Conservation (phyloP, 2,888 invertebrate species). For the Ophion ellenae region DNA sequence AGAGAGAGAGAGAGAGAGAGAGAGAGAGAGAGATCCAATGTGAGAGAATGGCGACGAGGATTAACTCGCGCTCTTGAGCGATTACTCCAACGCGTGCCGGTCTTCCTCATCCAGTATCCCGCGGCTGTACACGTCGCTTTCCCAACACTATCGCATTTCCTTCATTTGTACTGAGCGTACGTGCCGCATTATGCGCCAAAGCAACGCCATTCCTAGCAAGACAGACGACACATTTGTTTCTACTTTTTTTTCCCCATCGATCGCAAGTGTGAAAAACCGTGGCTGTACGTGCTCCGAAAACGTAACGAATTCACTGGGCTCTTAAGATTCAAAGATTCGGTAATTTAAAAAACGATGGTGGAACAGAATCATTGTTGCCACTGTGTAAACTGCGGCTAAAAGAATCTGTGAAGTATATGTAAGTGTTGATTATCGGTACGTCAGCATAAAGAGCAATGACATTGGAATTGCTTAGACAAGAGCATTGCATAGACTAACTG, state of each 20-base stretch:
- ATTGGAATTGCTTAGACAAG: too few species aligned
- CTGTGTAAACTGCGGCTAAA: too few species aligned
- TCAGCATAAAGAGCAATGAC: too few species aligned
- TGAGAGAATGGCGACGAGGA: conserved; percentile 61
- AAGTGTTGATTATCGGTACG: too few species aligned
- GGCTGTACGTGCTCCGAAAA: background rate
- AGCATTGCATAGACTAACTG: too few species aligned
- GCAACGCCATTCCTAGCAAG: conserved; percentile 3
- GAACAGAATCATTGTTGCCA: too few species aligned
- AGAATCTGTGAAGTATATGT: too few species aligned
- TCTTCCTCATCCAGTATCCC: conserved; percentile 66
- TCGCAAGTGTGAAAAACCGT: background rate
- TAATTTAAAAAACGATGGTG: too few species aligned
- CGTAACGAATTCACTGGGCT: background rate
- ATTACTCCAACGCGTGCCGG: conserved; percentile 75
- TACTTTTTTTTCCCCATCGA: background rate
- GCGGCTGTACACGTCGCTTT: conserved; percentile 65
- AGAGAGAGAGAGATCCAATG: conserved; percentile 31
- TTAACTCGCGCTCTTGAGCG: conserved; percentile 75
- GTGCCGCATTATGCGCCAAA: conserved; percentile 26
- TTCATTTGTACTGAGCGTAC: conserved; percentile 57
- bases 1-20: conserved; percentile 8
- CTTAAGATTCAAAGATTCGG: too few species aligned
- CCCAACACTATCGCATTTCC: conserved; percentile 60
- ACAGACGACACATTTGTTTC: background rate